Evolutionary conservation across 1,140 invertebrate genomes (phyloP).

Genomic region (Eurosta solidaginis): DNA sequence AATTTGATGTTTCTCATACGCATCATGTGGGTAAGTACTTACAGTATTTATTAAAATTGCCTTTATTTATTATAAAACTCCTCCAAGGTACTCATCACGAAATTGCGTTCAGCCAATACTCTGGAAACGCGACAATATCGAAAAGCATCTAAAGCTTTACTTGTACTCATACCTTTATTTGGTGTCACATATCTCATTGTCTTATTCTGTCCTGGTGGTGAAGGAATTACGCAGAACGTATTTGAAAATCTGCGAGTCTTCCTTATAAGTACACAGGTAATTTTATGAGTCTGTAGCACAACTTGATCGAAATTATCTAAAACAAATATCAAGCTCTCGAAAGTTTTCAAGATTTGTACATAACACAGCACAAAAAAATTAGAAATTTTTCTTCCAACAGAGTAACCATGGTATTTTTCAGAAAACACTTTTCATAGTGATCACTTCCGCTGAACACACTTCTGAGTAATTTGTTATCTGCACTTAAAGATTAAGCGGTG

Average conservation of each 20-base stretch:
- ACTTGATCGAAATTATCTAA: too few species aligned
- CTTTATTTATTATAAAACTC: not conserved
- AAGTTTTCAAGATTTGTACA: too few species aligned
- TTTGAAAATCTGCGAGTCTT: conserved; percentile 74
- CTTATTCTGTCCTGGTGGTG: conserved; percentile 73
- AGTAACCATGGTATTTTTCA: too few species aligned
- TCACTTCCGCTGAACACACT: too few species aligned
- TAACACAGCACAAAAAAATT: too few species aligned
- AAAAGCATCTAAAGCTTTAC: conserved; percentile 85
- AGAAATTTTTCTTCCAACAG: too few species aligned
- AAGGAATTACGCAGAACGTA: conserved; percentile 68
- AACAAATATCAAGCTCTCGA: too few species aligned
- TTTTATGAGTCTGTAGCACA: too few species aligned
- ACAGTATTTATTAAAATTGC: not conserved
- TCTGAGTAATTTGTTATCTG: too few species aligned
- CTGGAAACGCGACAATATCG: conserved; percentile 85
- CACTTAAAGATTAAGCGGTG: too few species aligned
- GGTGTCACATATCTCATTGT: conserved; percentile 87
- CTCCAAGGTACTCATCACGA: conserved; percentile 84
- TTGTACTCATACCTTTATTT: conserved; percentile 85
- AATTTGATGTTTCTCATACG: conserved; percentile 86
- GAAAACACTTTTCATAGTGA: too few species aligned
- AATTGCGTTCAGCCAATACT: conserved; percentile 83
- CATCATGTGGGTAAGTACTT: conserved; percentile 86
- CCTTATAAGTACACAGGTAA: conserved; percentile 84